Evolutionary conservation across 2,113 vertebrate species (phyloP).

Genomic region (Rhinolophus ferrumequinum): DNA sequence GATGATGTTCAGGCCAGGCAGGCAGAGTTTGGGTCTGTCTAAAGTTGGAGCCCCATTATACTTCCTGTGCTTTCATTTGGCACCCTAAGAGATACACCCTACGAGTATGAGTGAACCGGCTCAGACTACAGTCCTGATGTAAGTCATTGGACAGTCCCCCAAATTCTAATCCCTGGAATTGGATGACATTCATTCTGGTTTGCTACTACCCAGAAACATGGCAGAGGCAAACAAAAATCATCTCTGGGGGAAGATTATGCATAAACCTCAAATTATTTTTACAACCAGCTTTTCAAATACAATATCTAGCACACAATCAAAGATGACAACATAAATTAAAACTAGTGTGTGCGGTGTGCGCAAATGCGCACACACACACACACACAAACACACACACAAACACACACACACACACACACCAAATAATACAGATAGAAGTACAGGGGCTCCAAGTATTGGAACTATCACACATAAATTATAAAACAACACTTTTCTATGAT

Average conservation of each 20-base stretch:
- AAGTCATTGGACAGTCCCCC: neutral
- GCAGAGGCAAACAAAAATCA: neutral
- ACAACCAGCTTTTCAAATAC: neutral
- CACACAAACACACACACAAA: too few relatives aligned
- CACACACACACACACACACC: neutral
- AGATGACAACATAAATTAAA: neutral
- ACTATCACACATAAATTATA: neutral
- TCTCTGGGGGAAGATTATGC: neutral
- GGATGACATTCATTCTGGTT: neutral
- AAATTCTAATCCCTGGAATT: neutral
- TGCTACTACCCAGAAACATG: too few relatives aligned
- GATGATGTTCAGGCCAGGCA: too few relatives aligned
- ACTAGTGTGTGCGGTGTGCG: neutral
- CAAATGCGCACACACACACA: too few relatives aligned
- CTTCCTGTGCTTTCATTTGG: neutral
- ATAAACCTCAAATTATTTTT: neutral
- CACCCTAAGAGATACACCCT: neutral
- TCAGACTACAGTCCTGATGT: neutral
- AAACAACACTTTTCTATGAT: neutral
- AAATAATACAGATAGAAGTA: neutral
- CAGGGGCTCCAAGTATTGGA: too few relatives aligned
- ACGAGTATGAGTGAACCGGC: neutral
- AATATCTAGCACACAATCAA: neutral
- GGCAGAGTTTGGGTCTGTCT: neutral
- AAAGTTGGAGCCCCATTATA: fast-evolving